These are phyloP conservation scores for Doris montereyensis DNA, from an alignment of 2,888 invertebrate genomes.

Conservation along the genomic window DNA sequence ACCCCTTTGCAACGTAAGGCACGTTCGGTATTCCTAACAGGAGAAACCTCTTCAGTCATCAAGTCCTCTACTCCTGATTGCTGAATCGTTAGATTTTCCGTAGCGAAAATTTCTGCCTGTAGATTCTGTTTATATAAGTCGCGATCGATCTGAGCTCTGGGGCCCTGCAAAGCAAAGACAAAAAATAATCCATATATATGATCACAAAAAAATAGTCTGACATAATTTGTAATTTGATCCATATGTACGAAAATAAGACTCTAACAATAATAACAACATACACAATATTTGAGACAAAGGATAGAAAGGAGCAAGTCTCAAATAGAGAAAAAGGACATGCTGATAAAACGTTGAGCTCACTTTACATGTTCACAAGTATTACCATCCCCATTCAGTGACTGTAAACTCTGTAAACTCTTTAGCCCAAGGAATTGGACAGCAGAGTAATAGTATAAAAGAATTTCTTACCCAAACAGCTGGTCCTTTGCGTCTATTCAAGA, in stretches of 20 bases:
- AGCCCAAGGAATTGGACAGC: too few species aligned
- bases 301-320: not conserved
- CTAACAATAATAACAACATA: too few species aligned
- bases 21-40: slow-evolving; percentile 43
- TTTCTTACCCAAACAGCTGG: slow-evolving; percentile 86
- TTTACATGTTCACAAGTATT: too few species aligned
- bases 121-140: slow-evolving; percentile 83
- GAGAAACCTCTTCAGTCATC: slow-evolving; percentile 75
- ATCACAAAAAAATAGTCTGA: too few species aligned
- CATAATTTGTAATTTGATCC: too few species aligned
- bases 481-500: slow-evolving; percentile 86
- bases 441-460: too few species aligned
- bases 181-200: too few species aligned
- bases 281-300: too few species aligned
- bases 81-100: slow-evolving; percentile 79
- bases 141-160: slow-evolving; percentile 90
- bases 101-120: slow-evolving; percentile 81
- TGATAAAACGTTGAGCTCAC: too few species aligned
- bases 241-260: too few species aligned
- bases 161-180: too few species aligned
- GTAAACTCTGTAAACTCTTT: not conserved
- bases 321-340: too few species aligned
- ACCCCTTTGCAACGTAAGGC: slow-evolving; percentile 62
- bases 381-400: not conserved
- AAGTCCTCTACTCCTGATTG: slow-evolving; percentile 87